Evolutionary conservation across 2,113 vertebrate species (phyloP).

Genomic region (Cynocephalus volans): DNA sequence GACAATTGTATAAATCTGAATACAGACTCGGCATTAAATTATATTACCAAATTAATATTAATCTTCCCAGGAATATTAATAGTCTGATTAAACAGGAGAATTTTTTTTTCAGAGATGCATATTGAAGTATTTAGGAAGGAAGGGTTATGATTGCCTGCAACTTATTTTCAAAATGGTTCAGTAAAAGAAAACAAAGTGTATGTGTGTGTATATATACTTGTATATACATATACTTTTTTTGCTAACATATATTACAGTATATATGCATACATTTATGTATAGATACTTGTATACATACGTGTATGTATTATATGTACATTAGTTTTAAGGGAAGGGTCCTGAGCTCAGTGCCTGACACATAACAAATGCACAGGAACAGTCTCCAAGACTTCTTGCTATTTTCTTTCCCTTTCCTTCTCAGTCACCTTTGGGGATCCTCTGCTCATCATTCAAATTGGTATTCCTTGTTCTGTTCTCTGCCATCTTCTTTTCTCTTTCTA

Average conservation of each 20-base stretch:
- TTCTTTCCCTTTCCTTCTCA: neutral
- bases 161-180: neutral
- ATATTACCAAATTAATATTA: neutral
- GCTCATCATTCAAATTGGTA: neutral
- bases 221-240: neutral
- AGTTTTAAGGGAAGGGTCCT: neutral
- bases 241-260: neutral
- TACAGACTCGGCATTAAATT: neutral
- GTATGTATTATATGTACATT: neutral
- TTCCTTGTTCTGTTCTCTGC: neutral
- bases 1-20: neutral
- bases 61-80: neutral
- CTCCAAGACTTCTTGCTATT: neutral
- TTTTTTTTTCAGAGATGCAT: neutral
- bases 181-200: neutral
- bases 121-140: neutral
- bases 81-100: neutral
- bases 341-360: neutral
- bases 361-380: too few relatives aligned
- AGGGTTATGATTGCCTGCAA: neutral
- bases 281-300: accelerated
- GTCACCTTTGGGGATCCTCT: neutral
- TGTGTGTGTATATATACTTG: neutral
- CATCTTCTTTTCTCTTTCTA: neutral
- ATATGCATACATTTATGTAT: neutral